Evolutionary conservation across 2,113 vertebrate genomes (phyloP).

Genomic region (Lampris incognitus): DNA sequence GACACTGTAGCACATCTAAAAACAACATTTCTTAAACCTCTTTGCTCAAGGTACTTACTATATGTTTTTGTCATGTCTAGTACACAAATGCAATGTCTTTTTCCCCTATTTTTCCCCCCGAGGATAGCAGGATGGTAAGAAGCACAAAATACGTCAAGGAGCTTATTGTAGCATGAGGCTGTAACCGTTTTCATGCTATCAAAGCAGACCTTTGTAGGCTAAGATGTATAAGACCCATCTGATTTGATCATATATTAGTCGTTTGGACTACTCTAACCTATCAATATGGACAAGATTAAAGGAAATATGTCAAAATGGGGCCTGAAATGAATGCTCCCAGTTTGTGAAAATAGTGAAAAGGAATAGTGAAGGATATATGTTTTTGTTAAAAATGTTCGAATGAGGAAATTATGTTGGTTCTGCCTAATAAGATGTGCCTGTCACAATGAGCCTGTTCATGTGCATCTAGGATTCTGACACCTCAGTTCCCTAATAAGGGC

Average conservation of each 20-base stretch:
- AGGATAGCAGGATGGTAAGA: constrained; percentile 1
- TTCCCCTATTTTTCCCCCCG: constrained; percentile 13
- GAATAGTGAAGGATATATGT: not conserved
- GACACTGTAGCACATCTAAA: constrained; percentile 20
- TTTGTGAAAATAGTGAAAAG: not conserved
- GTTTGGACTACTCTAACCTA: no score
- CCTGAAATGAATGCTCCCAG: not conserved
- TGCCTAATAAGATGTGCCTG: constrained; percentile 35
- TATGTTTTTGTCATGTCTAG: no score
- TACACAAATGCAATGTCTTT: constrained; percentile 23
- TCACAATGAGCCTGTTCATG: not conserved
- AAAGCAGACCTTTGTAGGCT: not conserved
- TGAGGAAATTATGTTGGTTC: not conserved
- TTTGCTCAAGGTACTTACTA: constrained; percentile 3
- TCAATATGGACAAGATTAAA: no score
- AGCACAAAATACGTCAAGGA: constrained; percentile 39
- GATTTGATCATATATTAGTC: no score
- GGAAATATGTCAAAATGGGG: not conserved
- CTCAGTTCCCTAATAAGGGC: no score
- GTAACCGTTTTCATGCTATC: not conserved
- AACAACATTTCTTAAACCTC: constrained; percentile 9
- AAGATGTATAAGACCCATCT: not conserved
- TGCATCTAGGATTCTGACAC: not conserved
- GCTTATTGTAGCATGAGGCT: not conserved
- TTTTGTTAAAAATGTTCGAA: no score